phyloP scores from a whole-genome alignment of 2,113 vertebrate species.

The Syngnathus typhle region DNA sequence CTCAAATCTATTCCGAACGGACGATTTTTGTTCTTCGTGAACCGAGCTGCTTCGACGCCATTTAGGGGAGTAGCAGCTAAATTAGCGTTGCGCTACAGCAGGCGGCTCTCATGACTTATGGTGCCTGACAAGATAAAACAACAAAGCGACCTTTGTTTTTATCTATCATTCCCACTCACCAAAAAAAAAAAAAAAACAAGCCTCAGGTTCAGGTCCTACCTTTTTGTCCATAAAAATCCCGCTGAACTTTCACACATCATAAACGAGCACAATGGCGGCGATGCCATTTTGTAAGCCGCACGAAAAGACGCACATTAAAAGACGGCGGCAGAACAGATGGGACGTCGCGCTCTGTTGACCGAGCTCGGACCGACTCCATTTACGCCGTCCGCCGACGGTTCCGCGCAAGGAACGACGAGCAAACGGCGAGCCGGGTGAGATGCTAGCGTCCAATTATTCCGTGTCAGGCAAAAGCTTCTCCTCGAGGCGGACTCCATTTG shows the following conservation, averaged over 20 bases:
- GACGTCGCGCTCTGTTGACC: constrained; percentile 40
- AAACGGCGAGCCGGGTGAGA: constrained; percentile 38
- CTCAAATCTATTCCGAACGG: not conserved
- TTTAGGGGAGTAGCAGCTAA: not conserved
- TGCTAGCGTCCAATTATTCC: constrained; percentile 53
- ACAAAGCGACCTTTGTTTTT: constrained; percentile 69
- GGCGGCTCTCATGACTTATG: constrained; percentile 47
- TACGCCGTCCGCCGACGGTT: constrained; percentile 28
- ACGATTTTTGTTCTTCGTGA: not conserved
- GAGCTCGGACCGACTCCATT: constrained; percentile 40
- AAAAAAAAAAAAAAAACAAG: constrained; percentile 13
- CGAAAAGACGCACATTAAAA: constrained; percentile 43
- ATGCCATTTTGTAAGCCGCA: constrained; percentile 40
- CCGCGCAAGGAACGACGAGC: constrained; percentile 22
- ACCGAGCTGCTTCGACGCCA: not conserved
- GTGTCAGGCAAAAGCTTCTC: constrained; percentile 33
- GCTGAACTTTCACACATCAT: constrained; percentile 63
- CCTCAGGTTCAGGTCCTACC: not conserved
- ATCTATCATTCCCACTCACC: constrained; percentile 56
- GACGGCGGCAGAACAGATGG: constrained; percentile 51
- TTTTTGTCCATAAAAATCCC: constrained; percentile 31
- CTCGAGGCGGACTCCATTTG: constrained; percentile 38
- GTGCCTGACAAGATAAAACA: constrained; percentile 43
- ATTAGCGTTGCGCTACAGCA: not conserved
- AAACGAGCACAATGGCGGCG: constrained; percentile 42